These are phyloP conservation scores for Stegastes partitus DNA, from an alignment of 2,113 vertebrate species.

Conservation along the genomic window DNA sequence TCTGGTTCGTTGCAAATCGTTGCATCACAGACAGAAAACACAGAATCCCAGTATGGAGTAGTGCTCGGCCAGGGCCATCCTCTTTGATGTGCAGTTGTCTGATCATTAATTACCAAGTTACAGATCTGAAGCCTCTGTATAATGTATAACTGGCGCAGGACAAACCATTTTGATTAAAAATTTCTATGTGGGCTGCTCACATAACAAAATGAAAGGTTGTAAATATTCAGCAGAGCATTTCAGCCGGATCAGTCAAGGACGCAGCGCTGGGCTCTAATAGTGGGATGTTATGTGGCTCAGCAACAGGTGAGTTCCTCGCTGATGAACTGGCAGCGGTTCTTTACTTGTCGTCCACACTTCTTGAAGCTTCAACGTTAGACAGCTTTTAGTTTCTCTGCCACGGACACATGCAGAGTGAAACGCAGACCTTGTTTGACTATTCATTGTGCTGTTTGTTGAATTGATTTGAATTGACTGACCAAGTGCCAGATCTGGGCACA, in stretches of 20 bases:
- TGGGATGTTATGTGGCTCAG: background rate
- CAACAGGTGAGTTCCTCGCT: slow-evolving; percentile 24
- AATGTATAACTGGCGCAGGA: background rate
- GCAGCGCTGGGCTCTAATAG: background rate
- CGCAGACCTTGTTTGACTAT: background rate
- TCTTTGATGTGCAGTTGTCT: background rate
- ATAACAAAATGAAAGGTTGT: background rate
- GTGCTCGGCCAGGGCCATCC: background rate
- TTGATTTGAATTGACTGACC: background rate
- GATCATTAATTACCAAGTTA: background rate
- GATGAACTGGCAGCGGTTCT: no score
- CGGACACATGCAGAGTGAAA: background rate
- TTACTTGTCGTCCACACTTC: background rate
- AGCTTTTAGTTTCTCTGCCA: background rate
- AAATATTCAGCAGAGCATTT: background rate
- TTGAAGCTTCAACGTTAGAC: background rate
- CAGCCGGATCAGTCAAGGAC: background rate
- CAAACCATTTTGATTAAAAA: background rate
- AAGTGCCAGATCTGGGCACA: background rate
- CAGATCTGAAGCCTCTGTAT: background rate
- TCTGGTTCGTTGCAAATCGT: background rate
- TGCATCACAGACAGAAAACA: background rate
- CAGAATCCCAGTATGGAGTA: background rate
- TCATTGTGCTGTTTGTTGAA: background rate
- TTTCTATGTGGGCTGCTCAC: background rate